Base-by-base conservation (phyloP, 2,113 vertebrate genomes). In the Fregata magnificens region DNA sequence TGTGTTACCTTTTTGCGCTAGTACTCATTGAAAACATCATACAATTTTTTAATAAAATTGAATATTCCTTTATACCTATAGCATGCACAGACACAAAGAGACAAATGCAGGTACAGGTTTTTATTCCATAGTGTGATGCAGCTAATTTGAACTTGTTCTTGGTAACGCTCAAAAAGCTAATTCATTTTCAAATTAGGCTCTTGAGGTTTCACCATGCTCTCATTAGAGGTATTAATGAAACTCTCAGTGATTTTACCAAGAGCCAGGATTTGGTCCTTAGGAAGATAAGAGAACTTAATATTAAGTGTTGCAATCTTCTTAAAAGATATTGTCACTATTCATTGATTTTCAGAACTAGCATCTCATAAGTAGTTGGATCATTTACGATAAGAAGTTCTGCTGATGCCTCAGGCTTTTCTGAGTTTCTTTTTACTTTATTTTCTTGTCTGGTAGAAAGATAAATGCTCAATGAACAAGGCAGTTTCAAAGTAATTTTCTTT, bases 401-500 rank as follows among this genome's bases (percentile, higher is more conserved):
- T 90, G 31, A 81, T 56, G 55, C 77, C 80, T 94, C 70, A 36
- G 42, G 29, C 72, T 91, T 91, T 82, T 93, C 65, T 47, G 44
- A 72, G 58, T 53, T 95, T 88, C 45, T 79, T 89, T 83, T 73
- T 42, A 70, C 42, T 95, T 95, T 82, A 36, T 83, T 86, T 95
- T 95, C 86, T 56, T 86, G 81, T 91, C 80, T 83, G 65, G n/a
- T 34, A 61, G 34, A 62, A 93, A 72, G 56, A 95, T 90, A 95
- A 94, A 66, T 96, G 69, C 71, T 38, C n/a, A 89, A 34, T 14
- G 70, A 97, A 90, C 62, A 81, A 72, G 52, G 50, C 29, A 83
- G 52, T 93, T 93, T 93, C 67, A 95, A 96, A 84, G 93, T 76
- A 84, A 93, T 96, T 96, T 95, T 93, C 70, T 91, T 94, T 88